Base-by-base conservation (phyloP, 2,113 vertebrate species). In the Murina feae region DNA sequence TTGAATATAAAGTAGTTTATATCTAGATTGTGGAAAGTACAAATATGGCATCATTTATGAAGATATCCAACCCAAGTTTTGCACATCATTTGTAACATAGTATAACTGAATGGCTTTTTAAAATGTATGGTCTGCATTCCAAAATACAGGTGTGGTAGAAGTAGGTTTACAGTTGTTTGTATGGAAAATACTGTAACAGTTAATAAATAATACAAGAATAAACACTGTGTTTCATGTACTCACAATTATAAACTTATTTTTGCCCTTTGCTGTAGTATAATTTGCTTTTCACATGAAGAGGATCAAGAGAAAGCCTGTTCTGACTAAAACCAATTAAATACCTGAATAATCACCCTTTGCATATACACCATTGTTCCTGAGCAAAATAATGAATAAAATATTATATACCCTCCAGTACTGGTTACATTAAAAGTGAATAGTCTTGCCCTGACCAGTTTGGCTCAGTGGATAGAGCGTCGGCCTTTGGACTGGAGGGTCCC, bases 301-400 rank as follows among this genome's bases (percentile, higher is more conserved):
- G 76, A 90, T 89, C 42, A 72, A 86, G n/a, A 78, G 49, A 80
- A 91, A 90, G 5, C 14, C 65, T 18, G 0, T 76, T 93, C 20
- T 23, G 25, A 90, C 32, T 95, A 84, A 93, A 97, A 35, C 12
- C 30, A 44, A 85, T 96, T 75, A 90, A 94, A 94, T 95, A 85
- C 84, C 39, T 89, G 65, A 86, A 76, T 65, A 79, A 84, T 90
- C 30, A 74, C 17, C 3, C 71, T 87, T 76, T 65, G 28, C 13
- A 49, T 63, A 55, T 2, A 55, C 0, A 21, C 2, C 68, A 4
- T 63, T 84, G 5, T 65, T 72, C 4, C 23, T 76, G 47, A 60
- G 58, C 35, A 74, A 92, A 86, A 60, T 0, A 0, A 39, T 93
- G 79, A 87, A 14, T 89, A 94, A 90, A 89, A 94, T 90, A 93